Evolutionary conservation across 1,140 invertebrate genomes (phyloP).

Genomic region (Akabosia matsudoensis): DNA sequence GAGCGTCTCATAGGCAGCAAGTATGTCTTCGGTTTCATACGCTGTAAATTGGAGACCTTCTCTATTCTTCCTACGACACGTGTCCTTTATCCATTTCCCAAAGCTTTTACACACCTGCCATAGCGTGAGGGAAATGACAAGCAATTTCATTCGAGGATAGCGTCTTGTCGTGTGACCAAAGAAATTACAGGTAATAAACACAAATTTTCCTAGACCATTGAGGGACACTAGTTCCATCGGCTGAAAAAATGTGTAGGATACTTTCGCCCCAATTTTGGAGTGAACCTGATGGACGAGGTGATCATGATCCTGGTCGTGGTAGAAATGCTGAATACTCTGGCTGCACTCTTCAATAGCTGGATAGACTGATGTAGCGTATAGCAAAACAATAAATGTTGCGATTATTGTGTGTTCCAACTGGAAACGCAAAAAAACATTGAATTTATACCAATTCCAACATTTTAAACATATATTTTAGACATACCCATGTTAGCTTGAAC

Average conservation of each 20-base stretch:
- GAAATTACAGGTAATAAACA: background rate
- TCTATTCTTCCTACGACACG: background rate
- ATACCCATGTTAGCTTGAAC: background rate
- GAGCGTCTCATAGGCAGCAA: background rate
- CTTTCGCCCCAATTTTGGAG: too few relatives aligned
- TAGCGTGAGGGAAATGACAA: background rate
- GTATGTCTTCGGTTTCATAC: background rate
- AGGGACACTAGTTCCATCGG: too few relatives aligned
- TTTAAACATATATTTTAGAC: background rate
- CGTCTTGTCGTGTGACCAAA: background rate
- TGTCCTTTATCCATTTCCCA: background rate
- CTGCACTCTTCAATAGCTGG: background rate
- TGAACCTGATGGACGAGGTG: too few relatives aligned
- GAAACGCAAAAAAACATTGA: too few relatives aligned
- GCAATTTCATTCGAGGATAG: background rate
- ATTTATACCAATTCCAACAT: background rate
- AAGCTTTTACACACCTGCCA: slow-evolving; percentile 12
- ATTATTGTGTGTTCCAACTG: background rate
- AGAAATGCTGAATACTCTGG: background rate
- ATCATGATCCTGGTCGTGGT: background rate
- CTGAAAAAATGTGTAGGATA: too few relatives aligned
- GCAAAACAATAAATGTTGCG: background rate
- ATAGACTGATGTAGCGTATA: background rate
- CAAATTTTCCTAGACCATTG: background rate
- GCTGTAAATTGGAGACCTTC: background rate